phyloP scores from a whole-genome alignment of 2,797 vertebrate genomes.

The Thamnophis elegans region DNA sequence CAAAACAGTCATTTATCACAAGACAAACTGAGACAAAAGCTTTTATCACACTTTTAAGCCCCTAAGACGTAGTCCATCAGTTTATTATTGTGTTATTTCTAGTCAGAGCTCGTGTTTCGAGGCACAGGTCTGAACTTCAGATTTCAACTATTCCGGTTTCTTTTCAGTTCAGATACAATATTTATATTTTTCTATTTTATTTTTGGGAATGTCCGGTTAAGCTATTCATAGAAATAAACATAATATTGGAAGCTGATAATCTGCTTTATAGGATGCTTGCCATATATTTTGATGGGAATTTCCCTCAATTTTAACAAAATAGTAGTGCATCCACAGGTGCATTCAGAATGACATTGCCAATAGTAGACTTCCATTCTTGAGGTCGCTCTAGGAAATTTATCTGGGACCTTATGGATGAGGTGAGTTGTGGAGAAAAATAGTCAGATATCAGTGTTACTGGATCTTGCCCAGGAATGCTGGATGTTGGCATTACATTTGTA shows the following conservation, averaged over 20 bases:
- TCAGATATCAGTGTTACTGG: neutral
- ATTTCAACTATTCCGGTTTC: neutral
- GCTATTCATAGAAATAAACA: neutral
- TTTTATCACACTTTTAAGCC: neutral
- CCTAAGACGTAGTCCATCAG: neutral
- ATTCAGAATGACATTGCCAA: neutral
- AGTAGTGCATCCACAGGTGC: neutral
- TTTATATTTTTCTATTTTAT: neutral
- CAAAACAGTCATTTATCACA: neutral
- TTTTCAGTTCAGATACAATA: neutral
- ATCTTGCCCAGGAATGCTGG: neutral
- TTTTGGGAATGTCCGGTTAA: neutral
- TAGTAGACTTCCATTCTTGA: neutral
- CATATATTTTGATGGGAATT: neutral
- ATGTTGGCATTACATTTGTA: neutral
- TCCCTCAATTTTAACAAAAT: neutral
- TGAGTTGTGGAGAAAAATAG: neutral
- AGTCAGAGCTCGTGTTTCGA: neutral
- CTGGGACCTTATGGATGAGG: neutral
- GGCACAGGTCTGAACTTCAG: neutral
- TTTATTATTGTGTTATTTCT: neutral
- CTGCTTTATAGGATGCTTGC: neutral
- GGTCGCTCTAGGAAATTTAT: neutral
- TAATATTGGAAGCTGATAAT: neutral
- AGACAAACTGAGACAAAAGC: neutral